Conservation (phyloP, 2,113 vertebrate genomes). For the Phyllopteryx taeniolatus region DNA sequence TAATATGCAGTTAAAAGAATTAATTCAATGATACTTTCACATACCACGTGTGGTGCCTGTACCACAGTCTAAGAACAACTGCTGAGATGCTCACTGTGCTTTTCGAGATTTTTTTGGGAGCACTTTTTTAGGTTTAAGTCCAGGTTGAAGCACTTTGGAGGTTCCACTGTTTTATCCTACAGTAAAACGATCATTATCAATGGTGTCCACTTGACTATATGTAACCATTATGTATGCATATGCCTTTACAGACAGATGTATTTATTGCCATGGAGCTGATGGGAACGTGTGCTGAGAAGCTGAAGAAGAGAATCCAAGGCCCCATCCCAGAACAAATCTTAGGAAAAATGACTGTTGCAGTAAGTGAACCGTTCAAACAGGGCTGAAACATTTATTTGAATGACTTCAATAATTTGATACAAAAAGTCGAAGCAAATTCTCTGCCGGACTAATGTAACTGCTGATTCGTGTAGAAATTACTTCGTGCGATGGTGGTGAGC, state of each 20-base stretch:
- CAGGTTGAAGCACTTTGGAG: not conserved
- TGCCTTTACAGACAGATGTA: conserved; percentile 81
- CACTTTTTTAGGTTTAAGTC: not conserved
- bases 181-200: not conserved
- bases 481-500: too few relatives aligned
- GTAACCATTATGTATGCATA: not conserved
- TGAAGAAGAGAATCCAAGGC: conserved; percentile 93
- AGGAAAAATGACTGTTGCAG: conserved; percentile 93
- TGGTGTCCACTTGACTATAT: not conserved
- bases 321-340: conserved; percentile 91
- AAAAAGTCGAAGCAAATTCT: not conserved
- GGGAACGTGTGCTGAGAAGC: conserved; percentile 92
- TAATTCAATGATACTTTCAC: too few relatives aligned
- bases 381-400: not conserved
- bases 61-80: too few relatives aligned
- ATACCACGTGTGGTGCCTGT: too few relatives aligned
- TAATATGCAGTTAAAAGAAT: too few relatives aligned
- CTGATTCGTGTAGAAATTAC: too few relatives aligned
- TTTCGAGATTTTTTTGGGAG: too few relatives aligned
- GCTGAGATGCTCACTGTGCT: too few relatives aligned
- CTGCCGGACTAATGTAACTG: too few relatives aligned
- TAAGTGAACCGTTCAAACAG: conserved; percentile 59
- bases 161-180: not conserved
- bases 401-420: not conserved
- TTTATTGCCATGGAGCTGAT: conserved; percentile 97